Percentiles rank a stretch among this genome's conserved stretches.
phyloP scores from a whole-genome alignment of 2,888 invertebrate species.

The Eupsilia transversa region DNA sequence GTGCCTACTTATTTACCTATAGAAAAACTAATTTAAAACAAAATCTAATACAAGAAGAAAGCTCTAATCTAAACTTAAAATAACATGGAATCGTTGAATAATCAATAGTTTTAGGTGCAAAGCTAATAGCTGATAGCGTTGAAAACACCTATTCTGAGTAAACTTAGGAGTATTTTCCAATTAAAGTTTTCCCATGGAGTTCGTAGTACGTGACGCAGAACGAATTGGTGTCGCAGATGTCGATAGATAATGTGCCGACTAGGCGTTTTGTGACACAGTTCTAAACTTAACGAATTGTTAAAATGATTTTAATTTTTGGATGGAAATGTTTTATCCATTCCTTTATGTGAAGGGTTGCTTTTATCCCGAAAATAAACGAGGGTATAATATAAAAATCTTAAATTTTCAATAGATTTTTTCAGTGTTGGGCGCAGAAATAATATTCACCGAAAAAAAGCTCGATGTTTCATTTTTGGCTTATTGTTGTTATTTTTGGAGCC shows the following conservation, averaged over 20 bases:
- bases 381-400: background rate
- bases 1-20: background rate
- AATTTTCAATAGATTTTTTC: constrained; percentile 1
- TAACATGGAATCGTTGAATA: constrained; percentile 36
- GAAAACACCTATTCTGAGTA: constrained; percentile 54
- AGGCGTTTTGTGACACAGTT: constrained; percentile 43
- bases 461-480: constrained; percentile 41
- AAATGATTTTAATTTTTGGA: constrained; percentile 1
- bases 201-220: constrained; percentile 66
- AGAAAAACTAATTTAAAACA: constrained; percentile 9
- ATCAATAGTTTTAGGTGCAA: constrained; percentile 57
- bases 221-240: constrained; percentile 70
- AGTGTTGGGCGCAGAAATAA: constrained; percentile 11
- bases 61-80: constrained; percentile 17
- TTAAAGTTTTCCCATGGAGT: constrained; percentile 83
- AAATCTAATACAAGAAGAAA: constrained; percentile 17
- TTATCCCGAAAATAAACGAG: constrained; percentile 18
- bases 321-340: background rate
- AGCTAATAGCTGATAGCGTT: constrained; percentile 48
- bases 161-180: constrained; percentile 78
- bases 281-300: constrained; percentile 14
- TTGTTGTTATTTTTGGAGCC: constrained; percentile 43
- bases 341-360: constrained; percentile 7
- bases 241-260: constrained; percentile 51
- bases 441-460: constrained; percentile 12